Conservation (phyloP, 2,797 vertebrate species). For the Labeo calbasu region DNA sequence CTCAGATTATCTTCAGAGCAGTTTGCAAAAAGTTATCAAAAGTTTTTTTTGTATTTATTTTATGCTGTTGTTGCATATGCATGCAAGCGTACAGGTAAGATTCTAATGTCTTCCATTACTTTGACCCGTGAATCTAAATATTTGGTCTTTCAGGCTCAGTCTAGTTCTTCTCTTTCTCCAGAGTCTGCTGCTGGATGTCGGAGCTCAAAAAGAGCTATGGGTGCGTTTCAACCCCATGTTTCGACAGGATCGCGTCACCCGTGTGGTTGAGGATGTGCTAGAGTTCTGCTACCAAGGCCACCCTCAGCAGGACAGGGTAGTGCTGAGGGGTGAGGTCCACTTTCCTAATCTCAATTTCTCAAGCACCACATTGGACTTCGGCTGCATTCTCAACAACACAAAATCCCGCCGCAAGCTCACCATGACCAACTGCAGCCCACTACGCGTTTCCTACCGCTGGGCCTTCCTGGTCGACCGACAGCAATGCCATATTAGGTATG, state of each 20-base stretch:
- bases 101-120: slow-evolving; percentile 1
- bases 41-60: background rate
- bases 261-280: slow-evolving; percentile 76
- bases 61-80: slow-evolving; percentile 9
- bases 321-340: slow-evolving; percentile 78
- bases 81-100: slow-evolving; percentile 4
- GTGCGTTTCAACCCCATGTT: slow-evolving; percentile 83
- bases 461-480: slow-evolving; percentile 69
- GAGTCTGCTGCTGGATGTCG: slow-evolving; percentile 75
- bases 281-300: slow-evolving; percentile 81
- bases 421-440: slow-evolving; percentile 83
- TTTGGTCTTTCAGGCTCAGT: slow-evolving; percentile 3
- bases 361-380: slow-evolving; percentile 81
- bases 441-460: slow-evolving; percentile 84
- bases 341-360: slow-evolving; percentile 86
- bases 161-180: slow-evolving; percentile 62
- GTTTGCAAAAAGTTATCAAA: no score
- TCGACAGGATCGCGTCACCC: slow-evolving; percentile 67
- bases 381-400: slow-evolving; percentile 82
- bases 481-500: slow-evolving; percentile 72
- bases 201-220: slow-evolving; percentile 73
- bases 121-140: background rate
- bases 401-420: slow-evolving; percentile 70
- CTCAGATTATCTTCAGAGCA: no score
- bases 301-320: slow-evolving; percentile 77